Evolutionary conservation across 2,113 vertebrate species (phyloP).

Genomic region (Cynoglossus semilaevis): DNA sequence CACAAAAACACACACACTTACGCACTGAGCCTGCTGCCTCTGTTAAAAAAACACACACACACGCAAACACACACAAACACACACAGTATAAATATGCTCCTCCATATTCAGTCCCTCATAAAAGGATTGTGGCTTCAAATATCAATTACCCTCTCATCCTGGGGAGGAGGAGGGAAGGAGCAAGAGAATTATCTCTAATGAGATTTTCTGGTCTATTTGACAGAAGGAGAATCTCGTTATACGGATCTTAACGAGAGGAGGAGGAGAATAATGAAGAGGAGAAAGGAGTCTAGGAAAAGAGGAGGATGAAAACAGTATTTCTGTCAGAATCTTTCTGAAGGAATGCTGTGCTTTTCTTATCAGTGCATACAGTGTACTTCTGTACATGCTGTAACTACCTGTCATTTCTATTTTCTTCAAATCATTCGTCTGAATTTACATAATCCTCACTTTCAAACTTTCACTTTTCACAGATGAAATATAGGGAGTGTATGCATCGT

Average conservation of each 20-base stretch:
- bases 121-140: constrained; percentile 56
- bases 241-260: constrained; percentile 47
- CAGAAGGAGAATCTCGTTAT: constrained; percentile 54
- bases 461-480: no score
- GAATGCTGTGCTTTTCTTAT: no score
- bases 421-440: no score
- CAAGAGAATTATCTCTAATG: constrained; percentile 54
- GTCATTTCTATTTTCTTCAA: no score
- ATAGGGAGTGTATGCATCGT: no score
- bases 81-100: constrained; percentile 67
- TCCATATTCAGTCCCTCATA: constrained; percentile 67
- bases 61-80: constrained; percentile 32
- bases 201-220: constrained; percentile 63
- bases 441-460: no score
- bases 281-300: no score
- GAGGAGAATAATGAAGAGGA: constrained; percentile 31
- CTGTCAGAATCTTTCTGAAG: no score
- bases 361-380: no score
- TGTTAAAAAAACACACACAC: not conserved
- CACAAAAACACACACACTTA: constrained; percentile 1
- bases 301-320: no score
- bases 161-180: constrained; percentile 2
- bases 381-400: no score
- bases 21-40: no score
- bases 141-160: constrained; percentile 65